These are phyloP conservation scores for Drosophila mayri DNA, from an alignment of 1,140 invertebrate species.

Conservation along the genomic window DNA sequence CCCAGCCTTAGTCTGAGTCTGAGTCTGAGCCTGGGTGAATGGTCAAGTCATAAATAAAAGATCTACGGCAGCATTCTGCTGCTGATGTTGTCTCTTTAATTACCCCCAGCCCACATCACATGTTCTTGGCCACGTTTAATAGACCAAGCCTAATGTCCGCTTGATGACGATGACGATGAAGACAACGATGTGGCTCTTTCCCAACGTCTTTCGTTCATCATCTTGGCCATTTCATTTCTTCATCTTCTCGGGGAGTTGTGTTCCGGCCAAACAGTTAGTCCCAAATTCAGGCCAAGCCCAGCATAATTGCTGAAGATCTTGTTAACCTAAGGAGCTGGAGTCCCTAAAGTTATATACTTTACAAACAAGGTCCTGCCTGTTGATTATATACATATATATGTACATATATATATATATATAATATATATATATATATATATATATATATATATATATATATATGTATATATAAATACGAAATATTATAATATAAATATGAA, in stretches of 20 bases:
- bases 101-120: constrained; percentile 47
- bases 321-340: too few species aligned
- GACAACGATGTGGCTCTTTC: constrained; percentile 5
- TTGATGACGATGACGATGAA: constrained; percentile 10
- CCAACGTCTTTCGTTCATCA: constrained; percentile 21
- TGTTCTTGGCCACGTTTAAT: constrained; percentile 38
- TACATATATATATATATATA: too few species aligned
- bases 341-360: too few species aligned
- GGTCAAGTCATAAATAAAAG: constrained; percentile 78
- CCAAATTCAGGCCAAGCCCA: constrained; percentile 37
- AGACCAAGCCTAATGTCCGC: constrained; percentile 44
- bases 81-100: constrained; percentile 75
- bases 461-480: too few species aligned
- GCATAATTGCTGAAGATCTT: too few species aligned
- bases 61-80: constrained; percentile 56
- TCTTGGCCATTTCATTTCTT: not conserved
- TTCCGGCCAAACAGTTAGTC: constrained; percentile 16
- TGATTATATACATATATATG: too few species aligned
- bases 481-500: too few species aligned
- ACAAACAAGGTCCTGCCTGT: too few species aligned
- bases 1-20: not conserved
- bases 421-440: too few species aligned
- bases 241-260: not conserved
- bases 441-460: too few species aligned
- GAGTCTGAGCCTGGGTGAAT: constrained; percentile 32